Percentiles rank a stretch among this genome's conserved stretches.
phyloP scores from a whole-genome alignment of 2,888 invertebrate genomes.

The Dioctria rufipes region DNA sequence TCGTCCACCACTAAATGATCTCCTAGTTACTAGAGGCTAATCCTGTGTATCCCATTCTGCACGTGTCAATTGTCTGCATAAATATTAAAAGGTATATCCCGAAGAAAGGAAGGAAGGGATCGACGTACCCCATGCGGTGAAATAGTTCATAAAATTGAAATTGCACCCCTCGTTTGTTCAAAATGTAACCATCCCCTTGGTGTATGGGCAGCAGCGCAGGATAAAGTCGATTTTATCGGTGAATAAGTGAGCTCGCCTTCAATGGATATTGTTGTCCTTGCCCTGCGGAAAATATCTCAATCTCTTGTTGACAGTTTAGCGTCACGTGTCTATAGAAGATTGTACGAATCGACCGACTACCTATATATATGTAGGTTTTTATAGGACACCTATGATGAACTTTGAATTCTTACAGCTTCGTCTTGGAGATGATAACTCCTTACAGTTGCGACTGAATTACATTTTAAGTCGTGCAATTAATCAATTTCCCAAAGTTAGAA shows the following conservation, averaged over 20 bases:
- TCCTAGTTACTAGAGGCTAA: slow-evolving; percentile 61
- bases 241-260: slow-evolving; percentile 29
- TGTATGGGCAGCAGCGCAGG: not conserved
- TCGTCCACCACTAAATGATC: slow-evolving; percentile 62
- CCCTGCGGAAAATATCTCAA: slow-evolving; percentile 62
- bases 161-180: slow-evolving; percentile 45
- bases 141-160: slow-evolving; percentile 60
- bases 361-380: no score
- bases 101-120: slow-evolving; percentile 37
- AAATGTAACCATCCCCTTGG: not conserved
- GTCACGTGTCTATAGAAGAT: slow-evolving; percentile 60
- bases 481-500: not conserved
- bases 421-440: no score
- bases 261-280: slow-evolving; percentile 45
- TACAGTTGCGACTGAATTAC: no score
- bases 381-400: no score
- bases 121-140: slow-evolving; percentile 54
- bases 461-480: no score
- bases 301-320: slow-evolving; percentile 61
- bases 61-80: slow-evolving; percentile 61
- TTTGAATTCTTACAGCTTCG: no score
- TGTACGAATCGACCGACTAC: no score
- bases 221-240: slow-evolving; percentile 30
- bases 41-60: slow-evolving; percentile 61
- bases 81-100: slow-evolving; percentile 55